Base-by-base conservation (phyloP, 2,113 vertebrate genomes). In the Gnathonemus longibarbis region DNA sequence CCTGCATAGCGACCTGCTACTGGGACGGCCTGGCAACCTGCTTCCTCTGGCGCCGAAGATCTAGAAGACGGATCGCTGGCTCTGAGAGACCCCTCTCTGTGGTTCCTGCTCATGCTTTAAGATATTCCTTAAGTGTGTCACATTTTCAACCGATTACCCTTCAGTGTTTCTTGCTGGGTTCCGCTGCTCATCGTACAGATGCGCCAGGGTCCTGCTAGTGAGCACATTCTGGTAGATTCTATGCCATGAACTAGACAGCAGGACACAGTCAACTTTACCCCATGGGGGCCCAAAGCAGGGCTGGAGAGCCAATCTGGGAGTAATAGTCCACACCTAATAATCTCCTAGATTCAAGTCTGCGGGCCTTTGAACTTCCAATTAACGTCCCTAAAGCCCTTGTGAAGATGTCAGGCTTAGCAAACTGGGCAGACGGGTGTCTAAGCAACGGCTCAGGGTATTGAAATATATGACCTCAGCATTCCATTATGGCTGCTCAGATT, bases 381-480 rank as follows among this genome's bases (percentile, higher is more conserved):
- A 86, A 31, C 5, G 24, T 48, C 13, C 45, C 84, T 86, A 27
- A 46, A 52, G 39, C 83, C 50, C 27, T 50, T 56, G 85, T 50
- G 85, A 87, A 88, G 52, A 45, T 56, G 42, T 58, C 17, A 31
- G 56, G 17, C 35, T 62, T 45, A 35, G 35, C 39, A 9, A n/a
- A 84, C 42, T 45, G 83, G 49, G 39, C 21, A 46, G 83, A 85
- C 19, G 8, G 21, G 58, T 9, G 10, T n/a, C 39, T 39, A 42
- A 49, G 83, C 53, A 58, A 52, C 24, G 90, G 62, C 62, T 27
- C 88, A 53, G 27, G 48, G n/a, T 70, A 90, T 88, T 89, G 87
- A 83, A 89, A 93, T 56, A 74, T 70, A 90, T 90, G 91, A 92
- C 89, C 92, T 88, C 84, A 92, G 91, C 89, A 31, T 52, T 56